Evolutionary conservation across 2,888 invertebrate genomes (phyloP).

Genomic region (Eupithecia subumbrata): DNA sequence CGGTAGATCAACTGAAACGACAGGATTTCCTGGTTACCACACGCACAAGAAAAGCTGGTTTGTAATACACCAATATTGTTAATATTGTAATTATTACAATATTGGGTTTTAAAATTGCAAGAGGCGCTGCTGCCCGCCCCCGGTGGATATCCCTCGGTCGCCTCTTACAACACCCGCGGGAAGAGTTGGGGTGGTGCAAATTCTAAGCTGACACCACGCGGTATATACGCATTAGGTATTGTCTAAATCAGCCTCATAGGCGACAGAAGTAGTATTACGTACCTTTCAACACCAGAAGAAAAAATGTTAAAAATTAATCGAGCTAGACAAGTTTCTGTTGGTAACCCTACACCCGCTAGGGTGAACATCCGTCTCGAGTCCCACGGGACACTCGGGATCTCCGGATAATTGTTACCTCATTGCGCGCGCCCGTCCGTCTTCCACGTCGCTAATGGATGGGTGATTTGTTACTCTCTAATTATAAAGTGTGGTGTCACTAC

Average conservation of each 20-base stretch:
- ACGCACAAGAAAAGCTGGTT: too few species aligned
- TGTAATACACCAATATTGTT: too few species aligned
- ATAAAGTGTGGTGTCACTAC: conserved; percentile 38
- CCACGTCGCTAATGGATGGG: conserved; percentile 67
- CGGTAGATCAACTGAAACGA: too few species aligned
- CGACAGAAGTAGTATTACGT: not conserved
- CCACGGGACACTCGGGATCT: conserved; percentile 51
- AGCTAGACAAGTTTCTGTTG: conserved; percentile 15
- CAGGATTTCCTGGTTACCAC: too few species aligned
- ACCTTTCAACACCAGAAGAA: not conserved
- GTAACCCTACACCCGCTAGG: conserved; percentile 41
- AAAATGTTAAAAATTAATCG: not conserved
- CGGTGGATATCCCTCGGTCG: too few species aligned
- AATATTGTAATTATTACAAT: too few species aligned
- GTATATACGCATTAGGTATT: not conserved
- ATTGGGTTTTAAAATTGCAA: too few species aligned
- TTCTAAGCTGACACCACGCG: too few species aligned
- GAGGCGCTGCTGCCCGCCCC: too few species aligned
- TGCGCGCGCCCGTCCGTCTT: conserved; percentile 69
- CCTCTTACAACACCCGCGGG: too few species aligned
- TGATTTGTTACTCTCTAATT: conserved; percentile 64
- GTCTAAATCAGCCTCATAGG: not conserved
- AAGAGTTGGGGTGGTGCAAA: too few species aligned
- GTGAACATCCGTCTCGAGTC: conserved; percentile 50
- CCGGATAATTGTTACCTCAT: conserved; percentile 72